Conservation (phyloP, 2,888 invertebrate genomes). For the Ochropleura leucogaster region DNA sequence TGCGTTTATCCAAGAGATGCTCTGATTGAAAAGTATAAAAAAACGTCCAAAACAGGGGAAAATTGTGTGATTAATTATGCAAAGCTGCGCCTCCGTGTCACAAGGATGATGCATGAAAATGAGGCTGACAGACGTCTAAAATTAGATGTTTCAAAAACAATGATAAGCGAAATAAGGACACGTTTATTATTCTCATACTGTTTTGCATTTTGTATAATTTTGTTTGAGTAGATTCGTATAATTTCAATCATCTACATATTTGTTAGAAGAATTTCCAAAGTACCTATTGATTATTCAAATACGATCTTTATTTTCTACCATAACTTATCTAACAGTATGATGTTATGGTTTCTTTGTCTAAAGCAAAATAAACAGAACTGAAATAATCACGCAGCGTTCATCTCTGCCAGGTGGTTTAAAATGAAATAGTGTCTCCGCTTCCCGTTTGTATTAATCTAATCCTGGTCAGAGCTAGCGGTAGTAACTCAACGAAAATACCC, state of each 20-base stretch:
- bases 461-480: constrained; percentile 69
- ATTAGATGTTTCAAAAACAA: constrained; percentile 44
- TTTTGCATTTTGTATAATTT: constrained; percentile 14
- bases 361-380: constrained; percentile 25
- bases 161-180: constrained; percentile 13
- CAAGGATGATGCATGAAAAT: constrained; percentile 47
- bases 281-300: constrained; percentile 7
- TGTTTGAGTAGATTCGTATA: neutral
- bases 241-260: constrained; percentile 5
- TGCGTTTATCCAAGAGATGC: constrained; percentile 24
- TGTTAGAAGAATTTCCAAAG: neutral
- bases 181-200: constrained; percentile 11
- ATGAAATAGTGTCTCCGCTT: constrained; percentile 70
- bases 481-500: constrained; percentile 77
- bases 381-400: constrained; percentile 51
- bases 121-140: constrained; percentile 33
- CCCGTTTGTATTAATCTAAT: constrained; percentile 74
- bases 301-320: neutral
- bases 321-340: neutral
- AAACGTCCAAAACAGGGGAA: constrained; percentile 13
- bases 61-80: constrained; percentile 56
- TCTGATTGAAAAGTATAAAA: constrained; percentile 31
- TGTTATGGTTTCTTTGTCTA: neutral
- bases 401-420: constrained; percentile 67
- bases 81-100: constrained; percentile 49